Evolutionary conservation across 2,888 invertebrate species (phyloP).

Genomic region (Biston betularia): DNA sequence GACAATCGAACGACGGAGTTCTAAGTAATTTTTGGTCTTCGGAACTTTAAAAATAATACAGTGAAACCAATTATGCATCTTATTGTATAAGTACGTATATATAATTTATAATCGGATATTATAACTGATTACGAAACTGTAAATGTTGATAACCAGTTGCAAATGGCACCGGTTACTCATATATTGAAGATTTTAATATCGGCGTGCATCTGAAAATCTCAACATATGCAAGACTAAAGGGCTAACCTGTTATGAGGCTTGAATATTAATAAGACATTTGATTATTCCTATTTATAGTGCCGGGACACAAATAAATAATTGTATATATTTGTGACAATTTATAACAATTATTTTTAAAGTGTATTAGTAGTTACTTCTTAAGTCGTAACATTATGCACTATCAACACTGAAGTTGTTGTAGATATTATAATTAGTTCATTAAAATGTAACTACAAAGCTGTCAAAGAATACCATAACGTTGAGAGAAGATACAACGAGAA

Average conservation of each 20-base stretch:
- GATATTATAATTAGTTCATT: background rate
- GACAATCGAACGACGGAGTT: no score
- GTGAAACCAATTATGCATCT: constrained; percentile 15
- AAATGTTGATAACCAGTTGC: constrained; percentile 64
- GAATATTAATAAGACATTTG: constrained; percentile 52
- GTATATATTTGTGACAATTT: no score
- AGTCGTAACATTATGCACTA: no score
- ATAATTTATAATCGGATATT: constrained; percentile 48
- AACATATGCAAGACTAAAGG: constrained; percentile 57
- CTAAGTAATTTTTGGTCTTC: no score
- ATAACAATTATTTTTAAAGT: no score
- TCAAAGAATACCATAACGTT: background rate
- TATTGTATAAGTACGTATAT: no score
- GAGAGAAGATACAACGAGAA: constrained; percentile 16
- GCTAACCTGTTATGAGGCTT: constrained; percentile 50
- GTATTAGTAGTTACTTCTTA: no score
- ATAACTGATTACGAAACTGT: constrained; percentile 60
- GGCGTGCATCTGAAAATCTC: constrained; percentile 58
- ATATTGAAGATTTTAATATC: constrained; percentile 57
- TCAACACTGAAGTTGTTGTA: no score
- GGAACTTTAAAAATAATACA: background rate
- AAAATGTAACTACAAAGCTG: background rate
- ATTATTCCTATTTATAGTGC: constrained; percentile 1
- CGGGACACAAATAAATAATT: background rate
- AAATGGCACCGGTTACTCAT: constrained; percentile 61